A percentile compares a stretch with the other conserved stretches of the same genome.
Evolutionary conservation across 2,797 vertebrate species (phyloP).

Genomic region (Periparus ater): DNA sequence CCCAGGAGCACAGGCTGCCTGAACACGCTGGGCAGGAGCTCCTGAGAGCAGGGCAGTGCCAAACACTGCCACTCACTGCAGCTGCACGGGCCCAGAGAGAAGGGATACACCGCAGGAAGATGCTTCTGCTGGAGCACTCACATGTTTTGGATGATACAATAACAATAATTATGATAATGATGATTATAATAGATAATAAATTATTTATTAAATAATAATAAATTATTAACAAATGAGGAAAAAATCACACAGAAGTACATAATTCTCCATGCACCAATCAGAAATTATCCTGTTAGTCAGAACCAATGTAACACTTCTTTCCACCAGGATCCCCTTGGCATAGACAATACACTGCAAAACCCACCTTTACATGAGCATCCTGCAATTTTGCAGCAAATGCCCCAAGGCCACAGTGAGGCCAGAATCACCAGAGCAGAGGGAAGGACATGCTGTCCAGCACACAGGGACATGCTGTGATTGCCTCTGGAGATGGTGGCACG

Average conservation of each 20-base stretch:
- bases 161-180: neutral
- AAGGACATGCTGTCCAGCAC: neutral
- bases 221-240: neutral
- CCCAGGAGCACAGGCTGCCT: neutral
- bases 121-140: neutral
- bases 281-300: neutral
- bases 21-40: neutral
- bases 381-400: neutral
- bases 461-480: neutral
- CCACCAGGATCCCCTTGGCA: neutral
- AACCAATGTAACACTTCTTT: neutral
- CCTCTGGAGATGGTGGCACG: neutral
- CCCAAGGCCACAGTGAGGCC: neutral
- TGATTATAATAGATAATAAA: neutral
- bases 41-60: rapidly evolving
- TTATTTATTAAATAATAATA: neutral
- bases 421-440: neutral
- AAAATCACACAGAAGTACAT: neutral
- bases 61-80: too few relatives aligned
- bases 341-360: neutral
- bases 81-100: neutral
- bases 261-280: neutral
- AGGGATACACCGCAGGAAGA: neutral
- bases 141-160: neutral
- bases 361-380: neutral